phyloP scores from a whole-genome alignment of 2,113 vertebrate genomes.

The Thamnaconus septentrionalis region DNA sequence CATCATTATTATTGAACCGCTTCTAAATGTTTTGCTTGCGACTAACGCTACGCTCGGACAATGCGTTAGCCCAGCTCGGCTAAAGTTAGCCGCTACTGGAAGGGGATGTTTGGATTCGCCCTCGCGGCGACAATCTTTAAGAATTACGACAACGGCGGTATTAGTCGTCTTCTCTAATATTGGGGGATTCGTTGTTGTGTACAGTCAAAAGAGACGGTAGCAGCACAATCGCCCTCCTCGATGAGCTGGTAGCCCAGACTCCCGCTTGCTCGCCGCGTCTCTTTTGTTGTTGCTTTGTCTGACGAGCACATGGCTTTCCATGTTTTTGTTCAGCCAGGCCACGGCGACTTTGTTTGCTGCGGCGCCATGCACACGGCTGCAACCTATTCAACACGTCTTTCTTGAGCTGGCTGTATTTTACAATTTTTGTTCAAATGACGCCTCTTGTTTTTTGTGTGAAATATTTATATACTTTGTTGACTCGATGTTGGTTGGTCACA shows the following conservation, averaged over 20 bases:
- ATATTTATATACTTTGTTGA: too few species aligned
- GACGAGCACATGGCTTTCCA: constrained; percentile 85
- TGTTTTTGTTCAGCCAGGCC: constrained; percentile 79
- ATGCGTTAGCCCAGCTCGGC: constrained; percentile 63
- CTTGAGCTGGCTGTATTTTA: too few species aligned
- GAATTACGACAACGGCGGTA: too few species aligned
- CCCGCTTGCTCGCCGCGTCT: constrained; percentile 33
- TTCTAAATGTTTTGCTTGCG: not conserved
- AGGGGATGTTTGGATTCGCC: constrained; percentile 22
- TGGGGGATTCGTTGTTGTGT: not conserved
- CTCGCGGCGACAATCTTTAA: not conserved
- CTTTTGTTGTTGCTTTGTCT: constrained; percentile 95
- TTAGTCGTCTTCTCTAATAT: too few species aligned
- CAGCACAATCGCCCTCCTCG: not conserved
- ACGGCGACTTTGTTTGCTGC: constrained; percentile 64
- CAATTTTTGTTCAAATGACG: too few species aligned
- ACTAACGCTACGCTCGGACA: constrained; percentile 38
- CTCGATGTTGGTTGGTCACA: too few species aligned
- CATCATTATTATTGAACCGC: too few species aligned
- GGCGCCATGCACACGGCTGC: too few species aligned
- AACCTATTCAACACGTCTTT: too few species aligned
- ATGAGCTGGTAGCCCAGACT: constrained; percentile 1
- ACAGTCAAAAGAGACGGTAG: not conserved
- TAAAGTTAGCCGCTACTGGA: constrained; percentile 52
- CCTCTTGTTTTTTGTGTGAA: too few species aligned